Percentiles rank a stretch among this genome's conserved stretches.
Conservation (phyloP, 2,113 vertebrate species). For the Prinia subflava region DNA sequence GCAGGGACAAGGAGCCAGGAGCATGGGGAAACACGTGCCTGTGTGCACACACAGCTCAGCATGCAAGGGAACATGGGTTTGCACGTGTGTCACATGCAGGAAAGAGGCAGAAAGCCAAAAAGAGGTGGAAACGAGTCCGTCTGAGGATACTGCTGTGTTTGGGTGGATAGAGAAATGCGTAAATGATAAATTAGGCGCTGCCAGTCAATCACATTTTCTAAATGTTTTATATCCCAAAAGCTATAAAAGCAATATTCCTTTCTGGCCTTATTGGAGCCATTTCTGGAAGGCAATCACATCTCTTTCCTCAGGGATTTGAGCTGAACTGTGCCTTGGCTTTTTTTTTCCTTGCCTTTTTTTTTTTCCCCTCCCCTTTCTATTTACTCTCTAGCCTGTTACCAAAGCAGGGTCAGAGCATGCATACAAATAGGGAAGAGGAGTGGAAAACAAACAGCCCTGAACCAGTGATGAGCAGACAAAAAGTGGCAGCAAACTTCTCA, state of each 20-base stretch:
- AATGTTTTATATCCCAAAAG: conserved; percentile 80
- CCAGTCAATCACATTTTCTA: conserved; percentile 77
- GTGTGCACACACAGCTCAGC: background rate
- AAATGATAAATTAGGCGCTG: conserved; percentile 74
- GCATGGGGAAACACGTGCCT: background rate
- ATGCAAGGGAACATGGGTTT: background rate
- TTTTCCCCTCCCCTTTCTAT: conserved; percentile 52
- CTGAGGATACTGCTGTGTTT: background rate
- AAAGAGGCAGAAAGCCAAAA: background rate
- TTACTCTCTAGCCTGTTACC: conserved; percentile 67
- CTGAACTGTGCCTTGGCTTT: conserved; percentile 57
- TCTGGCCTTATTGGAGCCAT: conserved; percentile 76
- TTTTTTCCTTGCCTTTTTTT: background rate
- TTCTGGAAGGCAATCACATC: conserved; percentile 78
- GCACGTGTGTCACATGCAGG: background rate
- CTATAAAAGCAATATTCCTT: conserved; percentile 82
- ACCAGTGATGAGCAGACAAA: background rate
- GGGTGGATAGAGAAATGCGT: conserved; percentile 13
- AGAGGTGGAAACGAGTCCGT: background rate
- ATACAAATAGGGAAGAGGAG: conserved; percentile 63
- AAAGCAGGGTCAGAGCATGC: conserved; percentile 59
- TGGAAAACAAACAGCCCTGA: background rate
- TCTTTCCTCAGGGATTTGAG: conserved; percentile 71
- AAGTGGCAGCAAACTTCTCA: background rate
- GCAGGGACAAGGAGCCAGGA: conserved; percentile 27